phyloP scores from a whole-genome alignment of 2,888 invertebrate genomes.

The Spialia ferax region DNA sequence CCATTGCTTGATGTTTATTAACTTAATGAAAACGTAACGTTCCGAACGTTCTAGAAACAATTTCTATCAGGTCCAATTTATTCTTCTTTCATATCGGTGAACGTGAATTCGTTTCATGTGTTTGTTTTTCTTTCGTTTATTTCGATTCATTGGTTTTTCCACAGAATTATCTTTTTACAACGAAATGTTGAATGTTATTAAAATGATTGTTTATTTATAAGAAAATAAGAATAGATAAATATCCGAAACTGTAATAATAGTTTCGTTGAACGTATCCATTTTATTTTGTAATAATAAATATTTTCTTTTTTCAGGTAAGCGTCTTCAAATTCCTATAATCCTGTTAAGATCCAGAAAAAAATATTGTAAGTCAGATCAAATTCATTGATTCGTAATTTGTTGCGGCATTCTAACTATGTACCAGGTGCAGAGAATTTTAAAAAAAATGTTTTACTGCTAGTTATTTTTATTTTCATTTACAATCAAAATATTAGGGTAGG shows the following conservation, averaged over 20 bases:
- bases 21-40: slow-evolving; percentile 8
- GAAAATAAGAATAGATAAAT: not conserved
- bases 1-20: slow-evolving; percentile 3
- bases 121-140: not conserved
- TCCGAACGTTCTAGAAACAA: not conserved
- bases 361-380: not conserved
- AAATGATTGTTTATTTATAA: not conserved
- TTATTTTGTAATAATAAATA: not conserved
- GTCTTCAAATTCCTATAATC: not conserved
- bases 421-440: too few relatives aligned
- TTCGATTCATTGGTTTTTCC: not conserved
- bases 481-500: too few relatives aligned
- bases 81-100: not conserved
- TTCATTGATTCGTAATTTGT: too few relatives aligned
- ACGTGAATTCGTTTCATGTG: not conserved
- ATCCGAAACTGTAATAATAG: too few relatives aligned
- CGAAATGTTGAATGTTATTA: not conserved
- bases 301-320: slow-evolving; percentile 45
- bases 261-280: too few relatives aligned
- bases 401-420: too few relatives aligned
- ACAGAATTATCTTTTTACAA: not conserved
- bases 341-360: not conserved
- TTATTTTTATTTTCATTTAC: too few relatives aligned
- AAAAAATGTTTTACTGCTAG: too few relatives aligned
- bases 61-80: not conserved